phyloP scores from a whole-genome alignment of 2,113 vertebrate genomes.

The Leucoraja erinaceus region DNA sequence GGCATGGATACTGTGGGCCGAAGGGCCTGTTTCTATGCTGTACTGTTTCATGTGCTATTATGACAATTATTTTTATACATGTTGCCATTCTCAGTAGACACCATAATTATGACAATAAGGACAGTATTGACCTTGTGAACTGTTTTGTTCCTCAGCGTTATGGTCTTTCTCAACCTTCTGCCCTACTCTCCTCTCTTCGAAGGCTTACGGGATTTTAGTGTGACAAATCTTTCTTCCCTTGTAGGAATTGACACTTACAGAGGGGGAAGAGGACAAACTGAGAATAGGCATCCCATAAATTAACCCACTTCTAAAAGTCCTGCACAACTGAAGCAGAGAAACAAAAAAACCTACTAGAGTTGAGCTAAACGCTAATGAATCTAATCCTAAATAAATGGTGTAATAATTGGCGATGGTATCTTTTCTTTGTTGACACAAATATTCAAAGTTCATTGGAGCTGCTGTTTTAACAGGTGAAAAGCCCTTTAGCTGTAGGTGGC shows the following conservation, averaged over 20 bases:
- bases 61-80: background rate
- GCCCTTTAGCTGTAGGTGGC: conserved; percentile 95
- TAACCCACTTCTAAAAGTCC: conserved; percentile 15
- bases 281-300: background rate
- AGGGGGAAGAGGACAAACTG: background rate
- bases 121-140: no score
- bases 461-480: conserved; percentile 81
- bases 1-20: no score
- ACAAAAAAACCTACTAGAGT: background rate
- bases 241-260: background rate
- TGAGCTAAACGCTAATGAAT: background rate
- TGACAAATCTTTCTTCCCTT: background rate
- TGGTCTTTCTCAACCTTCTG: background rate
- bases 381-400: background rate
- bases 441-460: conserved; percentile 31
- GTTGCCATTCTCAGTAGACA: background rate
- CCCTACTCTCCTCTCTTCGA: no score
- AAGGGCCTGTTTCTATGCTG: no score
- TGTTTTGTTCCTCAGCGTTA: no score
- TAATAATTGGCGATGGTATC: background rate
- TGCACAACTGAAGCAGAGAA: background rate
- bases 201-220: background rate
- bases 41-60: no score
- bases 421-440: background rate
- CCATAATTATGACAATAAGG: background rate